Conservation (phyloP, 2,797 vertebrate species). For the Neosalanx taihuensis region DNA sequence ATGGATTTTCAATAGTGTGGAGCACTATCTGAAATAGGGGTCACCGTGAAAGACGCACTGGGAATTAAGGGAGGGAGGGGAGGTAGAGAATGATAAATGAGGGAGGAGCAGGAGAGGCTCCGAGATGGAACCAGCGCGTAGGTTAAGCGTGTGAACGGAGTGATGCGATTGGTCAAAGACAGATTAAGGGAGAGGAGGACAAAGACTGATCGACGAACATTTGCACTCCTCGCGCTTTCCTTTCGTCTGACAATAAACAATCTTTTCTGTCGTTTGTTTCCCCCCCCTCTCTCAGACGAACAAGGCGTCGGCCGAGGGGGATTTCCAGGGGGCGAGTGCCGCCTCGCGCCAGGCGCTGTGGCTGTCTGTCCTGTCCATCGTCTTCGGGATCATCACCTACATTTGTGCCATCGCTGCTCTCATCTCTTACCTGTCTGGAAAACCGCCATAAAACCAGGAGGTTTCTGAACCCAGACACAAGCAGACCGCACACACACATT, state of each 20-base stretch:
- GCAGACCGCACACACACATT: slow-evolving; percentile 19
- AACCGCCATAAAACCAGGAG: slow-evolving; percentile 72
- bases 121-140: slow-evolving; percentile 23
- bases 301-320: slow-evolving; percentile 85
- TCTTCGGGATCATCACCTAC: slow-evolving; percentile 85
- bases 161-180: slow-evolving; percentile 44
- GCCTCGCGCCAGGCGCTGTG: slow-evolving; percentile 84
- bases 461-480: background rate
- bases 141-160: slow-evolving; percentile 40
- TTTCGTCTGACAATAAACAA: slow-evolving; percentile 14
- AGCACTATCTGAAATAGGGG: slow-evolving; percentile 47
- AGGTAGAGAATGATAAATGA: slow-evolving; percentile 37
- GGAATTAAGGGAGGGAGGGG: slow-evolving; percentile 17
- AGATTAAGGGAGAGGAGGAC: slow-evolving; percentile 32
- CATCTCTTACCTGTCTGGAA: slow-evolving; percentile 84
- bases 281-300: slow-evolving; percentile 75
- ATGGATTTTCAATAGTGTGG: slow-evolving; percentile 65
- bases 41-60: slow-evolving; percentile 46
- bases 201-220: slow-evolving; percentile 37
- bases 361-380: slow-evolving; percentile 83
- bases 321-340: slow-evolving; percentile 77
- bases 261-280: slow-evolving; percentile 15
- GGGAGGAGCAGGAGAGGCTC: slow-evolving; percentile 25
- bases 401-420: slow-evolving; percentile 80
- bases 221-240: slow-evolving; percentile 6